A percentile compares a stretch with the other conserved stretches of the same genome.
phyloP scores from a whole-genome alignment of 1,140 invertebrate genomes.

The Melitaea cinxia region DNA sequence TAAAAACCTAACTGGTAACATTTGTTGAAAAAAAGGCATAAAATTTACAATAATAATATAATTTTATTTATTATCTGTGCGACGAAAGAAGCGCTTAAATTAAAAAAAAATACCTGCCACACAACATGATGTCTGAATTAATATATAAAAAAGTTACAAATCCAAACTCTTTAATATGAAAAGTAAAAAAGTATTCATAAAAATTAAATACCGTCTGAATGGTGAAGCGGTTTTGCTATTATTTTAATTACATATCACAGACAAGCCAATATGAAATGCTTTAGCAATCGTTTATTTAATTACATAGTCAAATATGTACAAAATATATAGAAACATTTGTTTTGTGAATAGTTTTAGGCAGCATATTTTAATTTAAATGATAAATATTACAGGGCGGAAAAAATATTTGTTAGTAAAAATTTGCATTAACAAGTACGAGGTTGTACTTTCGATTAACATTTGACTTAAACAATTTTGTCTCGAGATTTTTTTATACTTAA shows the following conservation, averaged over 20 bases:
- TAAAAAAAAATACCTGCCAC: slow-evolving; percentile 21
- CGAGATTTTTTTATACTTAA: not conserved
- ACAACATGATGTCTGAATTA: not conserved
- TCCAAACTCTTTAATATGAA: not conserved
- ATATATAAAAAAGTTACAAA: slow-evolving; percentile 8
- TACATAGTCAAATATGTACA: slow-evolving; percentile 41
- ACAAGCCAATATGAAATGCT: slow-evolving; percentile 72
- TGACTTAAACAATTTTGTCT: not conserved
- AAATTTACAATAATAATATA: slow-evolving; percentile 34
- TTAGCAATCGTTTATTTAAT: slow-evolving; percentile 53
- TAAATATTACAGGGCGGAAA: slow-evolving; percentile 19
- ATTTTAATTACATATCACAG: slow-evolving; percentile 74
- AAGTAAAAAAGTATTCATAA: slow-evolving; percentile 6
- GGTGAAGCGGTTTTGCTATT: slow-evolving; percentile 46
- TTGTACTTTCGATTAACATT: not conserved
- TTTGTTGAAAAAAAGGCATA: slow-evolving; percentile 23
- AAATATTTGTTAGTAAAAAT: not conserved
- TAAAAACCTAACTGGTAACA: slow-evolving; percentile 33
- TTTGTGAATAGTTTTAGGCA: slow-evolving; percentile 30
- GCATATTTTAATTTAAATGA: slow-evolving; percentile 26
- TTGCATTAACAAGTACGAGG: not conserved
- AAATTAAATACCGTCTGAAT: slow-evolving; percentile 19
- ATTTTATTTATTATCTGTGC: slow-evolving; percentile 44
- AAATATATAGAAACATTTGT: slow-evolving; percentile 37
- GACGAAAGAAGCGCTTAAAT: slow-evolving; percentile 36